Conservation (phyloP, 2,797 vertebrate genomes). For the Pseudochromis fuscus region DNA sequence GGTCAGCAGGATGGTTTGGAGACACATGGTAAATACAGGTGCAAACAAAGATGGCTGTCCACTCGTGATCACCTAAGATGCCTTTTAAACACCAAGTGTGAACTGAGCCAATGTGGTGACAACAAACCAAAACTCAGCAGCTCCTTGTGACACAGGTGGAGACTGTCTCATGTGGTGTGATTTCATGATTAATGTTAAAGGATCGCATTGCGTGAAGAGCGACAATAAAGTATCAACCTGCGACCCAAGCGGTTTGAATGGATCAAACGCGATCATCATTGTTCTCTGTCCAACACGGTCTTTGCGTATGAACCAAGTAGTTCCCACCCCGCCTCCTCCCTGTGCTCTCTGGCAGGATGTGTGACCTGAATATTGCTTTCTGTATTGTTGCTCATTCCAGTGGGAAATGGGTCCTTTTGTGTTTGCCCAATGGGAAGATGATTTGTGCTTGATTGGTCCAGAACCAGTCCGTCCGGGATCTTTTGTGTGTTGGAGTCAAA, state of each 20-base stretch:
- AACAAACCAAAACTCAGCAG: neutral
- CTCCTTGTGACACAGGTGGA: neutral
- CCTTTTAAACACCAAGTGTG: too few species aligned
- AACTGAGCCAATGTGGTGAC: too few species aligned
- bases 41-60: too few species aligned
- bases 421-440: constrained; percentile 71
- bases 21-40: too few species aligned
- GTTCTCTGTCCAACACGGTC: constrained; percentile 16
- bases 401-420: constrained; percentile 74
- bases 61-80: too few species aligned
- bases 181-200: neutral
- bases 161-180: neutral
- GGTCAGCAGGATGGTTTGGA: too few species aligned
- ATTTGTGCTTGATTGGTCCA: constrained; percentile 69
- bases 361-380: constrained; percentile 77
- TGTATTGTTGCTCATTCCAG: constrained; percentile 65
- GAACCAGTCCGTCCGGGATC: constrained; percentile 57
- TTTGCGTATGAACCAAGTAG: constrained; percentile 17
- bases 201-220: neutral
- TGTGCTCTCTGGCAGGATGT: constrained; percentile 45
- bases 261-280: constrained; percentile 21
- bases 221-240: neutral
- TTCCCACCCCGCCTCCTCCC: neutral
- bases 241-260: constrained; percentile 5
- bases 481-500: constrained; percentile 62